These are phyloP conservation scores for Ctenopoma kingsleyae DNA, from an alignment of 2,797 vertebrate genomes.

Conservation along the genomic window DNA sequence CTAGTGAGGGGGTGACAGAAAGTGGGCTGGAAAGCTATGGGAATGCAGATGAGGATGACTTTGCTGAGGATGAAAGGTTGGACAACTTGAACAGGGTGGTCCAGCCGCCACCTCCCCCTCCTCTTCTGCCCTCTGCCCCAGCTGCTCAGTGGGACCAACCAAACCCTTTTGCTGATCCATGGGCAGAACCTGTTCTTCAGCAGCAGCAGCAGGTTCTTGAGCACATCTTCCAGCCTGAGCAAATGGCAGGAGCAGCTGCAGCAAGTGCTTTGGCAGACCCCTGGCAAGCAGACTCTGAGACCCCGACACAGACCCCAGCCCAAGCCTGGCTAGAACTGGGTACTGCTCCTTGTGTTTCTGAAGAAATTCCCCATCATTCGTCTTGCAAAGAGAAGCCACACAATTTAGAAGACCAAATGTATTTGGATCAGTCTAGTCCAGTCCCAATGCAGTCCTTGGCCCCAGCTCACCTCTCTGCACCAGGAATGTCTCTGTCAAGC, in stretches of 20 bases:
- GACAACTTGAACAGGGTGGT: constrained; percentile 84
- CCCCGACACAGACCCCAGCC: constrained; percentile 61
- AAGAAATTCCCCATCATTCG: constrained; percentile 38
- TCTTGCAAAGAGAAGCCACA: constrained; percentile 23
- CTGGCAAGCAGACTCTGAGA: constrained; percentile 70
- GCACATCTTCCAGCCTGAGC: constrained; percentile 6
- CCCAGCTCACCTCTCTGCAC: constrained; percentile 23
- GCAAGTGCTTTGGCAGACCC: constrained; percentile 58
- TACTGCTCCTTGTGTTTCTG: constrained; percentile 35
- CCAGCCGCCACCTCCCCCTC: constrained; percentile 66
- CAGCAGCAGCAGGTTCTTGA: constrained; percentile 48
- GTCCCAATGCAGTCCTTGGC: constrained; percentile 34
- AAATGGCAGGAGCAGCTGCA: constrained; percentile 39
- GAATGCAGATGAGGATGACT: constrained; percentile 84
- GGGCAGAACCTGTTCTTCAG: constrained; percentile 69
- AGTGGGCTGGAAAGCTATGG: constrained; percentile 85
- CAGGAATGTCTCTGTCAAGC: constrained; percentile 77
- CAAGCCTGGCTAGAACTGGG: constrained; percentile 70
- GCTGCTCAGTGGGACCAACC: constrained; percentile 80
- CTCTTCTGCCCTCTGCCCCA: constrained; percentile 67
- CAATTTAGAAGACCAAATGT: constrained; percentile 23
- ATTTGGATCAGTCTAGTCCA: constrained; percentile 10
- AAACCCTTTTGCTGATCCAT: constrained; percentile 75
- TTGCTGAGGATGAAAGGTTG: constrained; percentile 83
- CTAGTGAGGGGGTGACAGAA: constrained; percentile 84